Evolutionary conservation across 1,140 invertebrate species (phyloP).

Genomic region (Macrocentrus cingulum): DNA sequence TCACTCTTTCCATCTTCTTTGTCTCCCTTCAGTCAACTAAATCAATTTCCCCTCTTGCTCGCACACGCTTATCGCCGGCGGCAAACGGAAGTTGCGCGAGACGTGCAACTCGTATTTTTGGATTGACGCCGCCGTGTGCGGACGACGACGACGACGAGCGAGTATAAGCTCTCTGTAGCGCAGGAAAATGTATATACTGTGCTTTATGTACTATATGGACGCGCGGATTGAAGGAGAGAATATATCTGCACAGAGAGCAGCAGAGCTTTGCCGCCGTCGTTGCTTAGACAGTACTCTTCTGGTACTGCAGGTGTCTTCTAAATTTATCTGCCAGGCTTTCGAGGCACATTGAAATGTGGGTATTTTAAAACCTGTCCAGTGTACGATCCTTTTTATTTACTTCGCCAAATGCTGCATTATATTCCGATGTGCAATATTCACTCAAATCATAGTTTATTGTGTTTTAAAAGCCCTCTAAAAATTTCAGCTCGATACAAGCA

Average conservation of each 20-base stretch:
- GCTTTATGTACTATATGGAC: background rate
- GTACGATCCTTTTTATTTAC: too few species aligned
- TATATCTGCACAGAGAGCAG: slow-evolving; percentile 5
- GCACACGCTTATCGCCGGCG: background rate
- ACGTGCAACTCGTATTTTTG: slow-evolving; percentile 21
- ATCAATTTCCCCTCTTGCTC: slow-evolving; percentile 3
- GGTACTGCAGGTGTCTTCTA: slow-evolving; percentile 16
- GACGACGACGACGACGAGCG: background rate
- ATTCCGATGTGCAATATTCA: too few species aligned
- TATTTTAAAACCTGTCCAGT: background rate
- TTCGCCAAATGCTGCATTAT: too few species aligned
- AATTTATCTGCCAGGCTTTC: slow-evolving; percentile 3
- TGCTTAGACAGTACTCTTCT: background rate
- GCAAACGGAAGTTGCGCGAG: slow-evolving; percentile 22
- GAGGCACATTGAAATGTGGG: background rate
- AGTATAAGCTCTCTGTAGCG: too few species aligned
- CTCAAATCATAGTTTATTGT: too few species aligned
- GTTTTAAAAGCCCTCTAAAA: too few species aligned
- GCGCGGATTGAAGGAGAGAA: background rate
- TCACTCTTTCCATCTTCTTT: slow-evolving; percentile 13
- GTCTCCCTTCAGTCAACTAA: background rate
- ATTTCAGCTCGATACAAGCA: too few species aligned
- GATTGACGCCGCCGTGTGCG: slow-evolving; percentile 8
- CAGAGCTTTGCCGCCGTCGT: too few species aligned
- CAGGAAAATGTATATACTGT: too few species aligned